Evolutionary conservation across 2,888 invertebrate genomes (phyloP).

Genomic region (Micoletzkya japonica): DNA sequence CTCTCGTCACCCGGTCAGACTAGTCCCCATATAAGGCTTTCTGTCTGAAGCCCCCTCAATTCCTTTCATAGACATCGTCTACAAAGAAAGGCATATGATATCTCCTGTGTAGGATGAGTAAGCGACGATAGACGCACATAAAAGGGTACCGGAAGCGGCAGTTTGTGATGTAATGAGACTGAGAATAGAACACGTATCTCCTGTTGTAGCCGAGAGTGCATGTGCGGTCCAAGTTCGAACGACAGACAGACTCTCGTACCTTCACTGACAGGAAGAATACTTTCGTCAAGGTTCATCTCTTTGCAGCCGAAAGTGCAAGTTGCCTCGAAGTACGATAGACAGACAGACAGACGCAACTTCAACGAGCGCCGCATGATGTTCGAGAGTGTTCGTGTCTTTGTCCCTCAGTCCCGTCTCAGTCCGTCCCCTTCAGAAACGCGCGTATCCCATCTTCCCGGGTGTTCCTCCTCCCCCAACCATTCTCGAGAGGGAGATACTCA

Average conservation of each 20-base stretch:
- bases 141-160: too few species aligned
- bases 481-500: slow-evolving; percentile 44
- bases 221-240: slow-evolving; percentile 96
- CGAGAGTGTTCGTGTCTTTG: slow-evolving; percentile 51
- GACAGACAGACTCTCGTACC: slow-evolving; percentile 86
- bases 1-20: slow-evolving; percentile 45
- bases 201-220: slow-evolving; percentile 83
- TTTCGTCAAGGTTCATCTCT: slow-evolving; percentile 7
- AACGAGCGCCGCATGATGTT: slow-evolving; percentile 59
- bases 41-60: background rate
- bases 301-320: slow-evolving; percentile 89
- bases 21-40: background rate
- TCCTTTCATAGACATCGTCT: too few species aligned
- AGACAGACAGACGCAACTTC: slow-evolving; percentile 83
- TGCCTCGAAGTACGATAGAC: slow-evolving; percentile 96
- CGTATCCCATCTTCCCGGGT: slow-evolving; percentile 61
- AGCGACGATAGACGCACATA: too few species aligned
- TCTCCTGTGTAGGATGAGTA: too few species aligned
- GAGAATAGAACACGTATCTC: background rate
- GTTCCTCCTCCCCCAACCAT: slow-evolving; percentile 57
- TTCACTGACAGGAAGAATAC: slow-evolving; percentile 42
- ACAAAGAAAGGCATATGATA: too few species aligned
- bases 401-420: slow-evolving; percentile 1
- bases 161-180: too few species aligned
- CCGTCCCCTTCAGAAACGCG: slow-evolving; percentile 46